Conservation (phyloP, 2,888 invertebrate genomes). For the Drosophila mimetica region DNA sequence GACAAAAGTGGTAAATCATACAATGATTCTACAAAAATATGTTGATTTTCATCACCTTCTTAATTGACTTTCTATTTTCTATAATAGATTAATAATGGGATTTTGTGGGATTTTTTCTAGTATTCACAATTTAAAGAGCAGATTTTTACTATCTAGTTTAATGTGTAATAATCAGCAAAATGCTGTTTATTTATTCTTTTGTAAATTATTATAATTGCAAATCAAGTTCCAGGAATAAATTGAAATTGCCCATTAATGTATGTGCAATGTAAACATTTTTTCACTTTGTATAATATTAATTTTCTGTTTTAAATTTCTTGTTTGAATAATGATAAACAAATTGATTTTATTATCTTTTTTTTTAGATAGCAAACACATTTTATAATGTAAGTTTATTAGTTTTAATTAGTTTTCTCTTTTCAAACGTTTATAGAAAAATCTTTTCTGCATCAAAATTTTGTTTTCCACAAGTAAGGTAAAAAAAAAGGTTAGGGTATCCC, state of each 20-base stretch:
- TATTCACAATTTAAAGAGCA: too few relatives aligned
- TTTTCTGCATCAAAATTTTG: background rate
- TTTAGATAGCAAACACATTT: conserved; percentile 5
- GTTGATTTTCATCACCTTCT: background rate
- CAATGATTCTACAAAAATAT: too few relatives aligned
- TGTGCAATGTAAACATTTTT: background rate
- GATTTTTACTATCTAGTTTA: too few relatives aligned
- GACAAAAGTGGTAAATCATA: background rate
- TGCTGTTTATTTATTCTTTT: background rate
- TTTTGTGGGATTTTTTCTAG: too few relatives aligned
- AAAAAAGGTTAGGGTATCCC: conserved; percentile 16
- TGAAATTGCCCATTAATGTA: background rate
- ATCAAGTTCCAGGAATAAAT: background rate
- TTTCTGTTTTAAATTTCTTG: background rate
- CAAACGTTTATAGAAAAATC: background rate
- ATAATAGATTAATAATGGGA: too few relatives aligned
- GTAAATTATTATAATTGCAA: background rate
- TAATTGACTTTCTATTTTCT: too few relatives aligned
- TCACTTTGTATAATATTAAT: background rate
- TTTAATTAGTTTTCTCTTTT: conserved; percentile 23
- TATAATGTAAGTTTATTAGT: conserved; percentile 12
- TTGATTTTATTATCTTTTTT: conserved; percentile 1
- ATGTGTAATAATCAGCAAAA: background rate
- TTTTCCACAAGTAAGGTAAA: conserved; percentile 12
- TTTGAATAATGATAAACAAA: conserved; percentile 8